phyloP scores from a whole-genome alignment of 2,888 invertebrate species.

The Lasioglossum oenotherae region DNA sequence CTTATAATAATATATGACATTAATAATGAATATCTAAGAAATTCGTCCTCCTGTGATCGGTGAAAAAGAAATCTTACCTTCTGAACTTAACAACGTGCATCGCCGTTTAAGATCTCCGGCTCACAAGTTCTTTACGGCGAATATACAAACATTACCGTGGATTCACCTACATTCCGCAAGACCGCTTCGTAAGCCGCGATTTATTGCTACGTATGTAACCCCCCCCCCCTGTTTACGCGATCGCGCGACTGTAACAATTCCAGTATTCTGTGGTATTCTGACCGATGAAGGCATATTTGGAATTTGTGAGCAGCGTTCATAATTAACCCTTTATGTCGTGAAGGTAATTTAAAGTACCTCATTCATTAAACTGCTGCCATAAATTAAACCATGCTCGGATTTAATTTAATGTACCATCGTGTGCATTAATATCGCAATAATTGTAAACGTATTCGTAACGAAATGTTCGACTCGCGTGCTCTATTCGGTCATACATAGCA shows the following conservation, averaged over 20 bases:
- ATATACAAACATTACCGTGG: constrained; percentile 39
- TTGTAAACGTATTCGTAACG: not conserved
- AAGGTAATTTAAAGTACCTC: not conserved
- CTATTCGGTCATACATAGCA: not conserved
- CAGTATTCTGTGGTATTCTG: constrained; percentile 30
- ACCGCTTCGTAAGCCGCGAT: constrained; percentile 48
- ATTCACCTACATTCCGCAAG: constrained; percentile 66
- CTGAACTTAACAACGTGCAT: constrained; percentile 4
- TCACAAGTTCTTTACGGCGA: constrained; percentile 44
- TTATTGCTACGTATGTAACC: constrained; percentile 28
- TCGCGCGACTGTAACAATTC: constrained; percentile 45
- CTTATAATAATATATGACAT: too few relatives aligned
- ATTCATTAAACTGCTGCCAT: not conserved
- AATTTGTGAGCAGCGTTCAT: constrained; percentile 25
- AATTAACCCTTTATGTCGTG: not conserved
- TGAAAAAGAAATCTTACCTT: not conserved
- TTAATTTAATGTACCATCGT: not conserved
- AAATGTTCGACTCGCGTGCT: not conserved
- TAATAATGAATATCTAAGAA: too few relatives aligned
- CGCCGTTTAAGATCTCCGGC: constrained; percentile 3
- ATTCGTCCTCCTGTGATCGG: not conserved
- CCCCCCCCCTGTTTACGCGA: constrained; percentile 29
- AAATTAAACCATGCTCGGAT: not conserved
- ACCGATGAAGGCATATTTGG: constrained; percentile 29
- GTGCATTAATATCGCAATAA: not conserved